Conservation (phyloP, 37 sponge, comb jelly and placozoan species). For the Chondrilla cf. caribensis region DNA sequence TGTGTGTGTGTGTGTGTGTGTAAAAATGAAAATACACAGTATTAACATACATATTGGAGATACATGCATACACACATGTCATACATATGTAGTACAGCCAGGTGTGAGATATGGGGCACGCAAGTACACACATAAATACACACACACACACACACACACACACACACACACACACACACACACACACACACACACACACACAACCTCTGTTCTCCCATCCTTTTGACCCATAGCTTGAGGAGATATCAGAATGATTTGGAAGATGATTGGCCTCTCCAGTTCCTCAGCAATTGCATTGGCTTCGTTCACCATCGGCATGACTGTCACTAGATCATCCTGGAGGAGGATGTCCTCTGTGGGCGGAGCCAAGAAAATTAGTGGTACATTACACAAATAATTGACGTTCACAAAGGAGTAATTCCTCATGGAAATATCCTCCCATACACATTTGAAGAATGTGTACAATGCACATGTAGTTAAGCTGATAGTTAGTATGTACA, state of each 20-base stretch:
- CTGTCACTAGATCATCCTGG: slow-evolving; percentile 61
- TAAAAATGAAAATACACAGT: background rate
- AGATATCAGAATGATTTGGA: slow-evolving; percentile 68
- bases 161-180: too few relatives aligned
- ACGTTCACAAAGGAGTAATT: too few relatives aligned
- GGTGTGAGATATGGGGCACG: background rate
- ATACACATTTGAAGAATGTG: too few relatives aligned
- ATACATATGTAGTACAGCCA: too few relatives aligned
- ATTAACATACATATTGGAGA: too few relatives aligned
- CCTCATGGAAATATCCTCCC: too few relatives aligned
- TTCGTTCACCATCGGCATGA: slow-evolving; percentile 80
- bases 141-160: too few relatives aligned
- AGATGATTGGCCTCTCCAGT: slow-evolving; percentile 54
- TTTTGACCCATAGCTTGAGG: slow-evolving; percentile 63
- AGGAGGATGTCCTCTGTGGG: slow-evolving; percentile 61
- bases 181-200: background rate
- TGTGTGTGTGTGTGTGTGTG: background rate
- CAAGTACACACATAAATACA: background rate
- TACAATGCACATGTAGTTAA: too few relatives aligned
- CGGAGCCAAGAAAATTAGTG: too few relatives aligned
- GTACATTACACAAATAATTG: too few relatives aligned
- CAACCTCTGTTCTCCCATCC: slow-evolving; percentile 52
- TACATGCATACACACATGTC: too few relatives aligned
- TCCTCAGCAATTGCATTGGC: slow-evolving; percentile 84
- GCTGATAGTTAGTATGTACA: too few relatives aligned